phyloP scores from a whole-genome alignment of 2,888 invertebrate genomes.

The Harmothoe impar region DNA sequence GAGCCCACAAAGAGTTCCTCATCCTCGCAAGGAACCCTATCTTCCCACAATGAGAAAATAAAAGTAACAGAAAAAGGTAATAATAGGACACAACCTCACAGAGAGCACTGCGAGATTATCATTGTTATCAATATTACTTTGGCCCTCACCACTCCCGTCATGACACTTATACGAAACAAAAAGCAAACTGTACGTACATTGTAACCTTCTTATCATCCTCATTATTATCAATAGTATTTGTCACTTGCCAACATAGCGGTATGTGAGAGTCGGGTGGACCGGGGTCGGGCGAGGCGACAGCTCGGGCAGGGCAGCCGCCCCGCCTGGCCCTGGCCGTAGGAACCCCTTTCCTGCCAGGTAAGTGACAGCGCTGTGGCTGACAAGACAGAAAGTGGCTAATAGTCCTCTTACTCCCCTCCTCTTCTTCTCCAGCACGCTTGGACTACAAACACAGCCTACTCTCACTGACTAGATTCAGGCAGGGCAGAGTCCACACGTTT shows the following conservation, averaged over 20 bases:
- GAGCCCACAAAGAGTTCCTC: neutral
- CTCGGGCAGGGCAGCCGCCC: neutral
- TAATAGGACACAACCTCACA: conserved; percentile 9
- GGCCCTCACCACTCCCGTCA: conserved; percentile 20
- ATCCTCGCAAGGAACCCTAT: neutral
- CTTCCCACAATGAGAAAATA: conserved; percentile 11
- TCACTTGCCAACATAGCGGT: conserved; percentile 48
- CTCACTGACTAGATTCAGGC: conserved; percentile 60
- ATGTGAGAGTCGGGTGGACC: neutral
- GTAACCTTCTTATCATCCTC: neutral
- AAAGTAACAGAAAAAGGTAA: neutral
- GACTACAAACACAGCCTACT: conserved; percentile 51
- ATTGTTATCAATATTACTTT: conserved; percentile 23
- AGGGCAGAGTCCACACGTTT: conserved; percentile 57
- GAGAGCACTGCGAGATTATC: neutral
- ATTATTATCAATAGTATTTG: conserved; percentile 6
- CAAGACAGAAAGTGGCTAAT: neutral
- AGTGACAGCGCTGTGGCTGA: neutral
- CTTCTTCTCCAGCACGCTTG: neutral
- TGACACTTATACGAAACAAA: conserved; percentile 58
- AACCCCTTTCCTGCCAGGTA: neutral
- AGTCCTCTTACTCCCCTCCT: neutral
- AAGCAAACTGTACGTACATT: conserved; percentile 59
- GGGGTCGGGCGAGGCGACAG: conserved; percentile 48
- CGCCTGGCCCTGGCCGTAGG: conserved; percentile 27